Conservation (phyloP, 2,797 vertebrate genomes). For the Mallotus villosus region DNA sequence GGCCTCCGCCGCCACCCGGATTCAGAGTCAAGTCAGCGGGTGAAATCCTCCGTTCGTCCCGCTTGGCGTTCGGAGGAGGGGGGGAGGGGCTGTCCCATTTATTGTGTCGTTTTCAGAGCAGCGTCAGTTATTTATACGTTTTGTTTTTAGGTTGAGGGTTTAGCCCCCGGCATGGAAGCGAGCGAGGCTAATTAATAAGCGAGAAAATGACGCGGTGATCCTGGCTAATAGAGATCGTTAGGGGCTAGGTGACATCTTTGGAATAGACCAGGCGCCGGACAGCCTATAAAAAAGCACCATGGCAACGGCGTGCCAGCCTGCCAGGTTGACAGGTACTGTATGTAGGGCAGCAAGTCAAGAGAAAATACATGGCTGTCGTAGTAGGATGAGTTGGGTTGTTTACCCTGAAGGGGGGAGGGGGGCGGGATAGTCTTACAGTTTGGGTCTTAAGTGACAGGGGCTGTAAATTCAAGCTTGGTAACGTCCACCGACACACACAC, state of each 20-base stretch:
- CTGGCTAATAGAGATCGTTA: slow-evolving; percentile 9
- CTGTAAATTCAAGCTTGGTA: slow-evolving; percentile 30
- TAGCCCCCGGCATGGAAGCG: too few relatives aligned
- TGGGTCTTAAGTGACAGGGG: slow-evolving; percentile 39
- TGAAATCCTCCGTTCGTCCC: too few relatives aligned
- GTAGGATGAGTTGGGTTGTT: slow-evolving; percentile 46
- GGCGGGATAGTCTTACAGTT: slow-evolving; percentile 38
- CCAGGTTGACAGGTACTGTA: neutral
- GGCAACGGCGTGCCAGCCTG: neutral
- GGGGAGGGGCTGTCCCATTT: too few relatives aligned
- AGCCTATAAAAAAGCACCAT: slow-evolving; percentile 8
- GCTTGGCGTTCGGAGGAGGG: too few relatives aligned
- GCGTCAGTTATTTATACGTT: too few relatives aligned
- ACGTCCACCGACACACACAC: neutral
- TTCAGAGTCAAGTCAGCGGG: too few relatives aligned
- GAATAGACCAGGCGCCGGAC: slow-evolving; percentile 34
- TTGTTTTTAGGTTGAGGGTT: too few relatives aligned
- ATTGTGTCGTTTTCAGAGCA: too few relatives aligned
- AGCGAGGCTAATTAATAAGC: too few relatives aligned
- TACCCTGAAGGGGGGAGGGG: slow-evolving; percentile 32
- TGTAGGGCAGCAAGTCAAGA: slow-evolving; percentile 19
- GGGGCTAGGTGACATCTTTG: neutral
- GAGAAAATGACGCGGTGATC: neutral
- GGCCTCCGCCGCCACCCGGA: too few relatives aligned
- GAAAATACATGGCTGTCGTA: neutral